Evolutionary conservation across 2,113 vertebrate genomes (phyloP).

Genomic region (Bettongia penicillata): DNA sequence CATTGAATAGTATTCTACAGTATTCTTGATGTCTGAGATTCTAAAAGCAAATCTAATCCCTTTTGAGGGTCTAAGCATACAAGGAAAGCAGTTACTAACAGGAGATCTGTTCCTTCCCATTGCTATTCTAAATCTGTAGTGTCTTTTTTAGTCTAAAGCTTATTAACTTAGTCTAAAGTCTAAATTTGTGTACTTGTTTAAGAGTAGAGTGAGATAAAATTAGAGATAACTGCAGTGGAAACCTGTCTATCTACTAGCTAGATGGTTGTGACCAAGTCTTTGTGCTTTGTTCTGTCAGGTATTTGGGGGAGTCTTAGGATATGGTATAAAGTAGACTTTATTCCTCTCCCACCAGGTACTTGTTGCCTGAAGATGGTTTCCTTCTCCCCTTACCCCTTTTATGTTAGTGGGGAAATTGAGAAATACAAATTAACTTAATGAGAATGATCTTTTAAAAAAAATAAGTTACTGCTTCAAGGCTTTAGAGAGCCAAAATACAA

Average conservation of each 20-base stretch:
- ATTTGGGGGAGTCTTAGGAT: constrained; percentile 15
- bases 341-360: constrained; percentile 5
- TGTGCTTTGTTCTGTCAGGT: neutral
- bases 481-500: neutral
- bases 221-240: constrained; percentile 45
- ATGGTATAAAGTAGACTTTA: neutral
- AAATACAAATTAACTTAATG: neutral
- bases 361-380: neutral
- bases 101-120: neutral
- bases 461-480: neutral
- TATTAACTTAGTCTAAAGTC: too few species aligned
- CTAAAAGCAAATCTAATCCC: neutral
- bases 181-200: neutral
- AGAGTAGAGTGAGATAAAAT: constrained; percentile 43
- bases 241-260: neutral
- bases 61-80: neutral
- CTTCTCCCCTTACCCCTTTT: neutral
- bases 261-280: neutral
- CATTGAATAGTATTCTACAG: neutral
- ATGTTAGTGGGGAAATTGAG: neutral
- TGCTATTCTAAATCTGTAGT: neutral
- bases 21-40: neutral
- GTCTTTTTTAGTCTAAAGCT: neutral
- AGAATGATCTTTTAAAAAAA: neutral
- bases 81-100: neutral